phyloP scores from a whole-genome alignment of 2,113 vertebrate species.

The Ptychochromis oligacanthus region DNA sequence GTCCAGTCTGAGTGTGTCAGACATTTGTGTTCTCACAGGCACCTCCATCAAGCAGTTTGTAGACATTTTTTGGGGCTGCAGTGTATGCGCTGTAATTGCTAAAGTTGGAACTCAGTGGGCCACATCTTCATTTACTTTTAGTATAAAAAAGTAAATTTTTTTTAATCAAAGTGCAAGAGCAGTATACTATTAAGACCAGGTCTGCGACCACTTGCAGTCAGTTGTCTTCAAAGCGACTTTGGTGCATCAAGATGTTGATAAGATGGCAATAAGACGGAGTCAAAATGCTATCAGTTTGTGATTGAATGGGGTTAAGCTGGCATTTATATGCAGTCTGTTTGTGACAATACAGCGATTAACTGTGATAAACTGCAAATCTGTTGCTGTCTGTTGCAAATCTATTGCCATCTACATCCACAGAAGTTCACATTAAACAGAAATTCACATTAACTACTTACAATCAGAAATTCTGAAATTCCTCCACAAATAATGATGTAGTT shows the following conservation, averaged over 20 bases:
- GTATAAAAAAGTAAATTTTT: neutral
- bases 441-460: neutral
- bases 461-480: neutral
- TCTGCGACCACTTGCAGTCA: neutral
- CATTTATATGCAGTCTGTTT: neutral
- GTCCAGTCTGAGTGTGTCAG: too few relatives aligned
- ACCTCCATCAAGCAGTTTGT: neutral
- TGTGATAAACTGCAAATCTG: too few relatives aligned
- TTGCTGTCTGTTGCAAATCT: too few relatives aligned
- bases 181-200: too few relatives aligned
- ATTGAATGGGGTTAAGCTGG: neutral
- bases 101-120: too few relatives aligned
- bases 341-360: too few relatives aligned
- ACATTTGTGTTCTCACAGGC: too few relatives aligned
- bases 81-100: too few relatives aligned
- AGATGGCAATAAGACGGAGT: neutral
- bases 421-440: neutral
- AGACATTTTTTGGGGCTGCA: neutral
- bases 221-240: neutral
- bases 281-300: neutral
- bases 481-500: neutral
- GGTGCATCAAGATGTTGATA: neutral
- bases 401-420: neutral
- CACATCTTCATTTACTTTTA: too few relatives aligned
- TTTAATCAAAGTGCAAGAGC: neutral